Evolutionary conservation across 2,113 vertebrate genomes (phyloP).

Genomic region (Ia io): DNA sequence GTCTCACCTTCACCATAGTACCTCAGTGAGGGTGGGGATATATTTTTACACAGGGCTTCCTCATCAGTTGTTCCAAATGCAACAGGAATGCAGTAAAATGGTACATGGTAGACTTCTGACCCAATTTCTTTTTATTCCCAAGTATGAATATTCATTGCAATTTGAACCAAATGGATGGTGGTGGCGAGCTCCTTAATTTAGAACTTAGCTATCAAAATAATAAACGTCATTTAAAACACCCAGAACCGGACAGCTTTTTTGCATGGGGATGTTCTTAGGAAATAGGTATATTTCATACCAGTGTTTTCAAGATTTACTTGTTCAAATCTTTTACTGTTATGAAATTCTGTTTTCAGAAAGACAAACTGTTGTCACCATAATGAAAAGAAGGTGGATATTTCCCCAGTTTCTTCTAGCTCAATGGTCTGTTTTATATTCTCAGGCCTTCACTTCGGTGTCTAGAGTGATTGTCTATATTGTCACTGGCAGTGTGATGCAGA

Average conservation of each 20-base stretch:
- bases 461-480: neutral
- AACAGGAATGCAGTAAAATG: neutral
- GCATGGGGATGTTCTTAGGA: neutral
- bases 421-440: neutral
- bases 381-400: neutral
- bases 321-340: neutral
- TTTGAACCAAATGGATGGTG: neutral
- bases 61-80: neutral
- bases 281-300: neutral
- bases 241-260: neutral
- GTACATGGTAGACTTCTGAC: neutral
- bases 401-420: neutral
- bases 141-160: neutral
- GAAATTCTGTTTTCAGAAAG: neutral
- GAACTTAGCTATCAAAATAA: neutral
- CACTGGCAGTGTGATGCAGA: neutral
- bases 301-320: constrained; percentile 7
- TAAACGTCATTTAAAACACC: neutral
- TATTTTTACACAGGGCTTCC: neutral
- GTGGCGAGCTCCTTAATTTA: neutral
- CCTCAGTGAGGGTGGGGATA: fast-evolving
- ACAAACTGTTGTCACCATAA: neutral
- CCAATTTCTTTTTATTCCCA: neutral
- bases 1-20: neutral
- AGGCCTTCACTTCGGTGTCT: neutral